Conservation (phyloP, 2,113 vertebrate species). For the Nycticorax nycticorax region DNA sequence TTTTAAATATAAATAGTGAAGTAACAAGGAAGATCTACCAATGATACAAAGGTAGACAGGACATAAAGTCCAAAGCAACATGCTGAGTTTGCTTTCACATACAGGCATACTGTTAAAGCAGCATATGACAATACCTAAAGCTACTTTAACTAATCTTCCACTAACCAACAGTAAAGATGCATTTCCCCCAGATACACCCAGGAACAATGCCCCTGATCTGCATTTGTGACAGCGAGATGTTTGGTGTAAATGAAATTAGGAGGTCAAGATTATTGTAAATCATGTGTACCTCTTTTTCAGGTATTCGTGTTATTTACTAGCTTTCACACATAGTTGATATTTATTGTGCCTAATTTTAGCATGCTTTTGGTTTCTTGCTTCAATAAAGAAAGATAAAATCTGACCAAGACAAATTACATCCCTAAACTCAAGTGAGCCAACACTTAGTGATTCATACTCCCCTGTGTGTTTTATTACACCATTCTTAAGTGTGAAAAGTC, state of each 20-base stretch:
- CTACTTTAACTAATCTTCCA: not conserved
- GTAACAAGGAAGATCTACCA: not conserved
- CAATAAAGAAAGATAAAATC: not conserved
- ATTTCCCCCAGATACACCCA: not conserved
- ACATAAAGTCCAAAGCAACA: not conserved
- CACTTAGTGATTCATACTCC: not conserved
- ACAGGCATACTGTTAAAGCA: not conserved
- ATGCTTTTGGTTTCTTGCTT: not conserved
- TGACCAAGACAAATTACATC: not conserved
- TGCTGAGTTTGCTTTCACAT: not conserved
- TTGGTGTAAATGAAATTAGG: not conserved
- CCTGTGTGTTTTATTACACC: not conserved
- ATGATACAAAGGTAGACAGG: not conserved
- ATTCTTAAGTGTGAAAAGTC: not conserved
- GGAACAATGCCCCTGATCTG: not conserved
- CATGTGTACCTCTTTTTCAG: not conserved
- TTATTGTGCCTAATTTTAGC: not conserved
- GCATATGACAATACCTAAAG: not conserved
- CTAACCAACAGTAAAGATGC: not conserved
- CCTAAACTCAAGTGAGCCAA: not conserved
- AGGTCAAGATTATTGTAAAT: not conserved
- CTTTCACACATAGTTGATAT: not conserved
- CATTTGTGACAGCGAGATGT: not conserved
- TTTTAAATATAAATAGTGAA: not conserved
- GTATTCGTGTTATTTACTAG: not conserved